phyloP scores from a whole-genome alignment of 2,113 vertebrate genomes.

The Callipepla squamata region DNA sequence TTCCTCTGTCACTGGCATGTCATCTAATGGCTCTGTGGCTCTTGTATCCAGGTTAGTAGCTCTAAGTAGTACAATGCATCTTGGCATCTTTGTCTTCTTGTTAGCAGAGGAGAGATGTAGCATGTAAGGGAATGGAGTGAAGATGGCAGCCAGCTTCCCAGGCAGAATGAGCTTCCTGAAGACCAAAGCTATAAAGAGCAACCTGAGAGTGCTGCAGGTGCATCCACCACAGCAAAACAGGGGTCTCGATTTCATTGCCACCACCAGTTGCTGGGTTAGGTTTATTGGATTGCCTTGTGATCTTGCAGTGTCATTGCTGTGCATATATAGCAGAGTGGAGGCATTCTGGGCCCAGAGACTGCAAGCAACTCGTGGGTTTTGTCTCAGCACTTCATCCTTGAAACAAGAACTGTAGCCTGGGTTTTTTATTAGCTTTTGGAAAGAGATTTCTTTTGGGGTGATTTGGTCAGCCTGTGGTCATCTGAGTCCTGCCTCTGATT shows the following conservation, averaged over 20 bases:
- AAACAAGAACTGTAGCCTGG: background rate
- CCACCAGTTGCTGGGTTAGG: background rate
- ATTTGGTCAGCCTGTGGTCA: background rate
- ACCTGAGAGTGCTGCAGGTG: background rate
- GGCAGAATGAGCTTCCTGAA: background rate
- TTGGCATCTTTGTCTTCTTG: background rate
- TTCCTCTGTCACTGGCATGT: slow-evolving; percentile 68
- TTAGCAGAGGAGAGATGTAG: background rate
- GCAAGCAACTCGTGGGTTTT: background rate
- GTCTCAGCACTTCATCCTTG: background rate
- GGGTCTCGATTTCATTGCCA: background rate
- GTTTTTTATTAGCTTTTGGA: background rate
- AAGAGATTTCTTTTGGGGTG: background rate
- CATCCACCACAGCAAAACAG: background rate
- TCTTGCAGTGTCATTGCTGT: background rate
- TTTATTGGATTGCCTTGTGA: background rate
- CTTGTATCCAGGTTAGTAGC: slow-evolving; percentile 79
- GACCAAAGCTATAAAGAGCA: background rate
- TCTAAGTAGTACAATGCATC: background rate
- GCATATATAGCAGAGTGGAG: background rate
- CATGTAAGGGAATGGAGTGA: background rate
- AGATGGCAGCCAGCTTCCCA: background rate
- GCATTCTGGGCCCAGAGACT: background rate
- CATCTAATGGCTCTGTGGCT: slow-evolving; percentile 60
- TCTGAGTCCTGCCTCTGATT: background rate